A percentile compares a stretch with the other conserved stretches of the same genome.
Evolutionary conservation across 2,888 invertebrate genomes (phyloP).

Genomic region (Electrophaes corylata): DNA sequence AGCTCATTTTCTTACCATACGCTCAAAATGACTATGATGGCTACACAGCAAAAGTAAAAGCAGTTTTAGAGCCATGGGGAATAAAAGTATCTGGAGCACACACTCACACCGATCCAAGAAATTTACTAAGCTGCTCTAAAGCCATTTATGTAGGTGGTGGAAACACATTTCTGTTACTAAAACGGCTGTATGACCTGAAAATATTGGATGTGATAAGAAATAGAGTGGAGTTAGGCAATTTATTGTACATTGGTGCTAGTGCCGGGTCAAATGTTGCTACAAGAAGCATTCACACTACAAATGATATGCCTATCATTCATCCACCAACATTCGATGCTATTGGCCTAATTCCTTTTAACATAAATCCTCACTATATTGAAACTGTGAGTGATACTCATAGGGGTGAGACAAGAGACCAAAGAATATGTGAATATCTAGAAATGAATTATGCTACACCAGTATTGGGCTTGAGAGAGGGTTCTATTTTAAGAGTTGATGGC

Average conservation of each 20-base stretch:
- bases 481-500: constrained; percentile 85
- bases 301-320: constrained; percentile 94
- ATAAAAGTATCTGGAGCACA: constrained; percentile 88
- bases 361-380: constrained; percentile 93
- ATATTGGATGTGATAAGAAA: constrained; percentile 86
- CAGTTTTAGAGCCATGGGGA: constrained; percentile 86
- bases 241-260: constrained; percentile 91
- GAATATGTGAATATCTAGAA: constrained; percentile 88
- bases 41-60: constrained; percentile 85
- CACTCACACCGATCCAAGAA: constrained; percentile 78
- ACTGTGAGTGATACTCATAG: constrained; percentile 86
- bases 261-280: constrained; percentile 94
- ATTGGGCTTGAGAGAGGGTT: constrained; percentile 89
- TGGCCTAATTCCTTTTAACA: constrained; percentile 91
- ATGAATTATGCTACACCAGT: constrained; percentile 85
- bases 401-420: constrained; percentile 91
- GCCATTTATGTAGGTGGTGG: constrained; percentile 92
- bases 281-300: constrained; percentile 91
- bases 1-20: constrained; percentile 90
- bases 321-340: constrained; percentile 90
- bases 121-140: constrained; percentile 85
- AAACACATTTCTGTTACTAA: constrained; percentile 90
- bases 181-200: constrained; percentile 87
- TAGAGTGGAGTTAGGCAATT: constrained; percentile 85
- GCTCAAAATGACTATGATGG: constrained; percentile 87